Evolutionary conservation across 2,888 invertebrate genomes (phyloP).

Genomic region (Atethmia centrago): DNA sequence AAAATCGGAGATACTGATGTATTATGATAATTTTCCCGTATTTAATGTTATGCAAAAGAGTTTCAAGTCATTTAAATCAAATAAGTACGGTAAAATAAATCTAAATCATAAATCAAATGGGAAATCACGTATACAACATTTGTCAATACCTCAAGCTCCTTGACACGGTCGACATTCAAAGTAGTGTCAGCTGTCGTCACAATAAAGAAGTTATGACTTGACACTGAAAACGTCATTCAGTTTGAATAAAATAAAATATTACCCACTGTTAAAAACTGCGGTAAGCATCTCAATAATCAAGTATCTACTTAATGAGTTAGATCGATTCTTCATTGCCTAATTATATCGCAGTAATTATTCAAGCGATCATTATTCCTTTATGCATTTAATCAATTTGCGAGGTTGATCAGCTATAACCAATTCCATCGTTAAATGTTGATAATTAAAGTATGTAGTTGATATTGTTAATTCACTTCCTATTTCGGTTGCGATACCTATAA

Average conservation of each 20-base stretch:
- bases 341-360: slow-evolving; percentile 42
- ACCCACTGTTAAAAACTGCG: slow-evolving; percentile 11
- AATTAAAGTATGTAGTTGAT: slow-evolving; percentile 59
- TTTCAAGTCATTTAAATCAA: too few relatives aligned
- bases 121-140: too few relatives aligned
- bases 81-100: too few relatives aligned
- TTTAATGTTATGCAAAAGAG: too few relatives aligned
- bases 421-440: slow-evolving; percentile 40
- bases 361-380: slow-evolving; percentile 32
- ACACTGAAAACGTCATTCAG: too few relatives aligned
- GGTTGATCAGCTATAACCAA: slow-evolving; percentile 41
- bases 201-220: too few relatives aligned
- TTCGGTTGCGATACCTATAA: slow-evolving; percentile 43
- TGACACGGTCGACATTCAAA: too few relatives aligned
- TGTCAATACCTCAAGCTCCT: too few relatives aligned
- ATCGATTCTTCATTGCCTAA: slow-evolving; percentile 49
- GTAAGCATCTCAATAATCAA: slow-evolving; percentile 30
- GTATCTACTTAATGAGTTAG: slow-evolving; percentile 26
- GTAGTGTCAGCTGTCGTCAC: too few relatives aligned
- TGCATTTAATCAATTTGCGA: slow-evolving; percentile 54
- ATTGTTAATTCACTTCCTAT: slow-evolving; percentile 63
- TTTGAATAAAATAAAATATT: slow-evolving; percentile 8
- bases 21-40: too few relatives aligned
- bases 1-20: too few relatives aligned
- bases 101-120: too few relatives aligned